These are phyloP conservation scores for Callimico goeldii DNA, from an alignment of 2,797 vertebrate genomes.

Conservation along the genomic window DNA sequence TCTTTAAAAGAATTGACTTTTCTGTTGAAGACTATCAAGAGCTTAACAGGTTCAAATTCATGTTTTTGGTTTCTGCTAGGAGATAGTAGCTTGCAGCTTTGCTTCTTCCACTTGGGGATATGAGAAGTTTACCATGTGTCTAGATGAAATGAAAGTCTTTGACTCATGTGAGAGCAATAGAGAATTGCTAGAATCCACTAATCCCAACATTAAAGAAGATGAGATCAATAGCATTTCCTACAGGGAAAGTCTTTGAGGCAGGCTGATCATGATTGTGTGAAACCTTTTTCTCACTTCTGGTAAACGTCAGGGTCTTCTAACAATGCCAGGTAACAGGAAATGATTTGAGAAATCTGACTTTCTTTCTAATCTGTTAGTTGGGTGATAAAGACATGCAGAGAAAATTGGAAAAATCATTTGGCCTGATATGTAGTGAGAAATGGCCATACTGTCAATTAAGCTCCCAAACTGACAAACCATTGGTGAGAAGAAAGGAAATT, in stretches of 20 bases:
- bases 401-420: not conserved
- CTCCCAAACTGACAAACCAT: not conserved
- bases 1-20: constrained; percentile 34
- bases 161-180: not conserved
- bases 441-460: not conserved
- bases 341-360: not conserved
- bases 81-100: not conserved
- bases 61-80: not conserved
- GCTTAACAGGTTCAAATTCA: not conserved
- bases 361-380: not conserved
- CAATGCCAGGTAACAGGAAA: not conserved
- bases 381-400: not conserved
- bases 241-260: not conserved
- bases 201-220: not conserved
- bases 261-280: not conserved
- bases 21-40: not conserved
- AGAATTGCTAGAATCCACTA: not conserved
- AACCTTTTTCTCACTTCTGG: not conserved
- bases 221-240: not conserved
- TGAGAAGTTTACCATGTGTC: not conserved
- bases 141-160: not conserved
- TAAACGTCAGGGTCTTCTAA: not conserved
- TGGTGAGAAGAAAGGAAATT: not conserved
- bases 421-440: not conserved
- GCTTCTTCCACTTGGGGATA: not conserved